Base-by-base conservation (phyloP, 2,888 invertebrate species). In the Cantharis rustica region DNA sequence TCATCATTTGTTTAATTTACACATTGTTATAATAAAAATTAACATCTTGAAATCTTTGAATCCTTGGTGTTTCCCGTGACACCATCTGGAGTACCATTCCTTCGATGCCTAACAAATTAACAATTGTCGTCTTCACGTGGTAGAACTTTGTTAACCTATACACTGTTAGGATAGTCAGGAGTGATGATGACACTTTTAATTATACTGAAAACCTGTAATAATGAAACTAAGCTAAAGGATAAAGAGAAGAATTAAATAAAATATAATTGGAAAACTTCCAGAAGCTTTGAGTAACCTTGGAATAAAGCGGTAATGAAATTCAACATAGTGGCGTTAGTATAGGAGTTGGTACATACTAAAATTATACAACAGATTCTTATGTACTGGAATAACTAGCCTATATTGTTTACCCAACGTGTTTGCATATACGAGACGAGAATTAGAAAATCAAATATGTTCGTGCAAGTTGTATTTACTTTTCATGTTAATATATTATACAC, bases 401-500 rank as follows among this genome's bases (percentile, higher is more conserved):
- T 63, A 75, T 72, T 77, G 77, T 77, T 74, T 75, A 75, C 64
- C 69, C 66, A 74, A 75, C 72, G 75, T 75, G 72, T 75, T 77
- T 77, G 72, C 75, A 75, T 72, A 61, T 68, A 72, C 77, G 71
- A 69, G 77, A 75, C 68, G 72, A 61, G 74, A 75, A 77, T 77
- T 77, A 72, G 69, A 77, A 75, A 74, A 77, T 74, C 77, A 76
- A 76, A 76, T 76, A 73, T 76, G 31, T 61, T 76, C 72, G 72
- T 76, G 72, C 76, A 76, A 70, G 68, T 70, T 71, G 69, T 71
- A 72, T 75, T 75, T 66, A 66, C 64, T 66, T 66, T 66, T 66
- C 64, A 13, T 20, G 64, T 66, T 66, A 23, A 66, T 66, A 66
- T 20, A 66, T 66, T 66, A 66, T n/a, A 20, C 64, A 66, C 64